Evolutionary conservation across 2,113 vertebrate genomes (phyloP).

Genomic region (Malurus elegans): DNA sequence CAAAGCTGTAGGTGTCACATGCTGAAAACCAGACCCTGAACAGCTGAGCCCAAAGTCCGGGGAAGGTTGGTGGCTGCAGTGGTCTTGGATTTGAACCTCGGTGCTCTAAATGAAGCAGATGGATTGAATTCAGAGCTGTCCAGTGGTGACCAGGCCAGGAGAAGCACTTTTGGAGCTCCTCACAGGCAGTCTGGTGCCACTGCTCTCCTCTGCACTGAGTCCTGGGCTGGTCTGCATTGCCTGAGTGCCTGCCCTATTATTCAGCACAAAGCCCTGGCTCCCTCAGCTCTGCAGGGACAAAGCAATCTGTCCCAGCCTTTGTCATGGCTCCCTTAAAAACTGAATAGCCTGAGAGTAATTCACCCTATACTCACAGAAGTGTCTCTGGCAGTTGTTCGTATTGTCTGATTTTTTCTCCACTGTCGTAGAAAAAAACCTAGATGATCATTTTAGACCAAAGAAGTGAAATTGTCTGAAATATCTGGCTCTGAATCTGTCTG

Average conservation of each 20-base stretch:
- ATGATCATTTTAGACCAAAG: not conserved
- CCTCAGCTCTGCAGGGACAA: not conserved
- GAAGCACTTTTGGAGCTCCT: not conserved
- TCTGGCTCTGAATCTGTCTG: not conserved
- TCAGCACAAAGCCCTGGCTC: not conserved
- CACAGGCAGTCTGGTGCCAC: not conserved
- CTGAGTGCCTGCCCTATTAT: not conserved
- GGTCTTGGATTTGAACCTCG: not conserved
- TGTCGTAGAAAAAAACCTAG: not conserved
- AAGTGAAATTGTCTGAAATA: not conserved
- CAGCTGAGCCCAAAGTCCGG: not conserved
- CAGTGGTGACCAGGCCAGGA: not conserved
- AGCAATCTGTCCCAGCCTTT: not conserved
- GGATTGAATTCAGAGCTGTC: not conserved
- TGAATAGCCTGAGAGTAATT: not conserved
- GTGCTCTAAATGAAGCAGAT: not conserved
- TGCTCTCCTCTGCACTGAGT: not conserved
- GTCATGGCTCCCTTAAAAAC: not conserved
- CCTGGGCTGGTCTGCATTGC: not conserved
- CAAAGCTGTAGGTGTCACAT: not conserved
- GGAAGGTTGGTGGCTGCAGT: not conserved
- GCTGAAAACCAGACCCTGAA: not conserved
- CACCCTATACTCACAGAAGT: not conserved
- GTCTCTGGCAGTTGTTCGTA: not conserved
- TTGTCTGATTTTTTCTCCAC: not conserved